Evolutionary conservation across 2,888 invertebrate species (phyloP).

Genomic region (Argyra leucocephala): DNA sequence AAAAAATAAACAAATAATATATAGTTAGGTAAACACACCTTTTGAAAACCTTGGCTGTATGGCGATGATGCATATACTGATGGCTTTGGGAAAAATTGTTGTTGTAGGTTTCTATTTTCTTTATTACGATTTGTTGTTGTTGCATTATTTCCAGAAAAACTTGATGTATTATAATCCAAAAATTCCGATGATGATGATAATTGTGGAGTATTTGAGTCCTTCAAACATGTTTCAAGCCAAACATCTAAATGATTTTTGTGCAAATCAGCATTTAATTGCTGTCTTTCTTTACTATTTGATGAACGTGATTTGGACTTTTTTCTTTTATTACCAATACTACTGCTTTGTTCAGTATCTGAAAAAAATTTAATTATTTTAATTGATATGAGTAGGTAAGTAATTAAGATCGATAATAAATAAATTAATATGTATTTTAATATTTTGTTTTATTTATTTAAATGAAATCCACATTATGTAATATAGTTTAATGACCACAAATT

Average conservation of each 20-base stretch:
- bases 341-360: conserved; percentile 29
- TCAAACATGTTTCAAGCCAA: conserved; percentile 42
- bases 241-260: conserved; percentile 39
- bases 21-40: conserved; percentile 24
- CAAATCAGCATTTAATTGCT: conserved; percentile 19
- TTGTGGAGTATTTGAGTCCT: conserved; percentile 39
- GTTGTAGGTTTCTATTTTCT: conserved; percentile 10
- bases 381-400: not conserved
- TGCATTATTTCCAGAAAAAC: conserved; percentile 24
- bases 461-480: too few relatives aligned
- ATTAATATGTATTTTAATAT: too few relatives aligned
- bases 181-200: conserved; percentile 40
- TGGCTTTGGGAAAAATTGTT: conserved; percentile 28
- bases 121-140: conserved; percentile 13
- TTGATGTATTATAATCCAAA: conserved; percentile 39
- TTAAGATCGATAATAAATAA: not conserved
- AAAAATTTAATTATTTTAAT: conserved; percentile 13
- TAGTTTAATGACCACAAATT: too few relatives aligned
- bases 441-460: too few relatives aligned
- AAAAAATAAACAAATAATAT: conserved; percentile 8
- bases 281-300: conserved; percentile 23
- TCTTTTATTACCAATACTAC: conserved; percentile 31
- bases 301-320: conserved; percentile 40
- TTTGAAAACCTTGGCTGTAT: conserved; percentile 38
- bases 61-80: conserved; percentile 31